These are phyloP conservation scores for Pentamera pediparva DNA, from an alignment of 53 echinoderm and acorn worm genomes.

Conservation along the genomic window DNA sequence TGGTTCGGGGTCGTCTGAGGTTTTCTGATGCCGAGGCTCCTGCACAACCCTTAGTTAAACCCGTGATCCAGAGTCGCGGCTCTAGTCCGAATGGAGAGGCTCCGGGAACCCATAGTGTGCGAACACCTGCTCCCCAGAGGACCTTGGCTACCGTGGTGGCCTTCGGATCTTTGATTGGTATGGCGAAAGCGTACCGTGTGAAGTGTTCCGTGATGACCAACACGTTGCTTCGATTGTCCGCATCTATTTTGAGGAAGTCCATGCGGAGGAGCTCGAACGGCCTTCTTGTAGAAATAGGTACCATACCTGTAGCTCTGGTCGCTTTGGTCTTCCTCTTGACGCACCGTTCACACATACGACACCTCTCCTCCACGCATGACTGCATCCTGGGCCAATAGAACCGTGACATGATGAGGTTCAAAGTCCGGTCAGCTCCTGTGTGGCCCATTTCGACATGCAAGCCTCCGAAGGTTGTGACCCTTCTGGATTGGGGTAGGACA, in stretches of 20 bases:
- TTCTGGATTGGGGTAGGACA: not conserved
- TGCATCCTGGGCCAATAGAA: conserved; percentile 66
- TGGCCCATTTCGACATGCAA: conserved; percentile 54
- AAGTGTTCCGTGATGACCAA: conserved; percentile 24
- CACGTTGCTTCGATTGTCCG: not conserved
- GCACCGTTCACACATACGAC: conserved; percentile 14
- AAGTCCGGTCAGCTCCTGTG: conserved; percentile 45
- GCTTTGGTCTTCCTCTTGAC: conserved; percentile 14
- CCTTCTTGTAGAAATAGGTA: not conserved
- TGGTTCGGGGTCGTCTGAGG: conserved; percentile 50
- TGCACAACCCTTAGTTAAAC: conserved; percentile 44
- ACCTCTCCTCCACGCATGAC: conserved; percentile 19
- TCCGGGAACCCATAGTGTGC: conserved; percentile 28
- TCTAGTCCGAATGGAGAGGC: conserved; percentile 32
- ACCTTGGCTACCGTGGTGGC: conserved; percentile 28
- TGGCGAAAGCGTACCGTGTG: conserved; percentile 26
- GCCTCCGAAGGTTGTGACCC: conserved; percentile 24
- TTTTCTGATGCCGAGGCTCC: conserved; percentile 29
- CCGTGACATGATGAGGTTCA: conserved; percentile 37
- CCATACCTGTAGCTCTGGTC: not conserved
- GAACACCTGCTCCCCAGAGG: conserved; percentile 17
- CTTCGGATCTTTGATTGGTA: conserved; percentile 21
- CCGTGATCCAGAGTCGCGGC: conserved; percentile 42
- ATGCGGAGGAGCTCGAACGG: conserved; percentile 23
- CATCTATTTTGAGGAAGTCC: conserved; percentile 13